phyloP scores from a whole-genome alignment of 2,113 vertebrate species.

The Triplophysa tibetana region DNA sequence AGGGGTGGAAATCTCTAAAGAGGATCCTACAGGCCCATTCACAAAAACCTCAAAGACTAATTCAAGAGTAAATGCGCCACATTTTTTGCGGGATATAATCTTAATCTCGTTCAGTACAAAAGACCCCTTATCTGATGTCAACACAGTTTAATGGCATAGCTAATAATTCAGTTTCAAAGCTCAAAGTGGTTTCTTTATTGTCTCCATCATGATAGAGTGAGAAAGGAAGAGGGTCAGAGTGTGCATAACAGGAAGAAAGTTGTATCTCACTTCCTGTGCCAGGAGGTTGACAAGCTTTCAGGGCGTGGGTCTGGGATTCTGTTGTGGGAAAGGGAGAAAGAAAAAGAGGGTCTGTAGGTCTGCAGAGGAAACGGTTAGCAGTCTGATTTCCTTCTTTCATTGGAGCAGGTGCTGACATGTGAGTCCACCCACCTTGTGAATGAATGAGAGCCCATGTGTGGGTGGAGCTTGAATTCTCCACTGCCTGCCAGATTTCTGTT shows the following conservation, averaged over 20 bases:
- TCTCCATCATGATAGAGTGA: slow-evolving; percentile 25
- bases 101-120: background rate
- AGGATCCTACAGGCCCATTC: slow-evolving; percentile 36
- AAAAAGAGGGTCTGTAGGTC: slow-evolving; percentile 17
- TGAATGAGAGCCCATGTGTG: slow-evolving; percentile 19
- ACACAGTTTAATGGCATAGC: background rate
- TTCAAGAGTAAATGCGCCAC: background rate
- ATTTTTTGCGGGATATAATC: background rate
- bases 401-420: slow-evolving; percentile 38
- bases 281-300: slow-evolving; percentile 38
- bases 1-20: slow-evolving; percentile 19
- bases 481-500: slow-evolving; percentile 5
- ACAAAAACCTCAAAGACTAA: slow-evolving; percentile 24
- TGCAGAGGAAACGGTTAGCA: slow-evolving; percentile 4
- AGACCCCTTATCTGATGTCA: background rate
- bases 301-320: slow-evolving; percentile 26
- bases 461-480: background rate
- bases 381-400: slow-evolving; percentile 20
- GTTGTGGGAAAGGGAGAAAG: background rate
- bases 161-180: slow-evolving; percentile 10
- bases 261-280: slow-evolving; percentile 46
- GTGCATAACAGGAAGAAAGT: slow-evolving; percentile 45
- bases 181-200: slow-evolving; percentile 7
- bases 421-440: background rate
- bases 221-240: background rate